Evolutionary conservation across 2,113 vertebrate species (phyloP), one percentile per base, ranked within the genome.

Genomic region (Rhizomys pruinosus): DNA sequence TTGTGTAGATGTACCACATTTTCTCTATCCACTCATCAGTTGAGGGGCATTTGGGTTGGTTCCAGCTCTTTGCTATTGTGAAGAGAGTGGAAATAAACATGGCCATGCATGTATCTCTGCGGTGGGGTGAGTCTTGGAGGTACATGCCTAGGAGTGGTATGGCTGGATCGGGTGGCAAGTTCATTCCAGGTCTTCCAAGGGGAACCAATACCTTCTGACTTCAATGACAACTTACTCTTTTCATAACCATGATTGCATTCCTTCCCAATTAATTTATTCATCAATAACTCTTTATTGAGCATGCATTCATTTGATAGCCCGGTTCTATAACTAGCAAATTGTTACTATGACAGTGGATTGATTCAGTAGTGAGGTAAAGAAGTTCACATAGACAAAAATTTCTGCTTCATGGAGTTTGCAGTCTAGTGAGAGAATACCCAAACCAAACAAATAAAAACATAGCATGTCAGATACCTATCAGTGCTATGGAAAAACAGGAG

Each of bases 361-460:
- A 81, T 74, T 87, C 23, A 72, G 32, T 32, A 47, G 44, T 32
- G 13, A 9, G 9, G 17, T 23, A 71, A 76, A 84, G 23, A 61
- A 69, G 73, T 72, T 10, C 25, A 64, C 55, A 37, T 2, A 72
- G 27, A 93, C 34, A 90, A 92, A 89, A 84, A 63, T 89, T 34
- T 23, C 44, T 90, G 77, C 15, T 47, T 92, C 19, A 3, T 44
- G 15, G 39, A 87, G 44, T 90, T 93, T 93, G n/a, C 20, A 61
- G n/a, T 89, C 42, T 68, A 89, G 25, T 66, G 20, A 34, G 32
- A 91, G 23, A 52, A 92, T 44, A 76, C 13, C 32, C 22, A 61
- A 93, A 79, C 37, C 74, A 89, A 96, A 84, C 29, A 94, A 84
- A 80, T 93, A n/a, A 13, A 25, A 8, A 63, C 27, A 37, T 0